Percentiles rank a stretch among this genome's conserved stretches.
These are phyloP conservation scores for Leptinotarsa juncta DNA, from an alignment of 2,888 invertebrate genomes.

Conservation along the genomic window DNA sequence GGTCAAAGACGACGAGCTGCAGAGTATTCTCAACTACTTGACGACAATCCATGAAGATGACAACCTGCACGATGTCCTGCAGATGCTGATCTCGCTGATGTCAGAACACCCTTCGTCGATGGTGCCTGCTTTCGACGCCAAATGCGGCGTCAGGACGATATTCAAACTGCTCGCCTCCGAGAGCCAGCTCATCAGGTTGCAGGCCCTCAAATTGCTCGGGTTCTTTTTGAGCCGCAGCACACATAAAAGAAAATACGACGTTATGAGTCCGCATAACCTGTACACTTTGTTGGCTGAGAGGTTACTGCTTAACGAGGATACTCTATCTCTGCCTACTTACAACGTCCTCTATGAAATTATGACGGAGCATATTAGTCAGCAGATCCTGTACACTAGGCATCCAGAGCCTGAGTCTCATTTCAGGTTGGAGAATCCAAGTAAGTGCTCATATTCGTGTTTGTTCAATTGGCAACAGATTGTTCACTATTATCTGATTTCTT, in stretches of 20 bases:
- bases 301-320: slow-evolving; percentile 88
- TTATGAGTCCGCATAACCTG: slow-evolving; percentile 98
- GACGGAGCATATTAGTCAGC: slow-evolving; percentile 96
- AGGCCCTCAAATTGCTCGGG: slow-evolving; percentile 95
- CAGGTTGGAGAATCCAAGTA: slow-evolving; percentile 96
- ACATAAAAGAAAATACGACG: slow-evolving; percentile 98
- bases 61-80: slow-evolving; percentile 97
- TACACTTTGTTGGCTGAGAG: slow-evolving; percentile 96
- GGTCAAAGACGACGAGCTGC: slow-evolving; percentile 98
- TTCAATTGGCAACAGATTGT: not conserved
- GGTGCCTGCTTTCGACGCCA: slow-evolving; percentile 99
- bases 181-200: slow-evolving; percentile 94
- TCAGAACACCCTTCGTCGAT: slow-evolving; percentile 98
- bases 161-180: slow-evolving; percentile 97
- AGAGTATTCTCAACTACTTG: slow-evolving; percentile 97
- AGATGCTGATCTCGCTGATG: slow-evolving; percentile 96
- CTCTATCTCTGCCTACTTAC: slow-evolving; percentile 93
- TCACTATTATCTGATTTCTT: too few relatives aligned
- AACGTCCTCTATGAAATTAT: slow-evolving; percentile 98
- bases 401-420: slow-evolving; percentile 96
- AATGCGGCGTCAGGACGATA: slow-evolving; percentile 95
- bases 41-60: slow-evolving; percentile 99
- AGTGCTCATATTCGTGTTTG: slow-evolving; percentile 61
- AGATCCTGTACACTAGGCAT: slow-evolving; percentile 92
- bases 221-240: slow-evolving; percentile 98